Percentiles rank a stretch among this genome's conserved stretches.
These are phyloP conservation scores for human DNA, from an alignment of 2,113 vertebrate genomes.

Conservation along the genomic window DNA sequence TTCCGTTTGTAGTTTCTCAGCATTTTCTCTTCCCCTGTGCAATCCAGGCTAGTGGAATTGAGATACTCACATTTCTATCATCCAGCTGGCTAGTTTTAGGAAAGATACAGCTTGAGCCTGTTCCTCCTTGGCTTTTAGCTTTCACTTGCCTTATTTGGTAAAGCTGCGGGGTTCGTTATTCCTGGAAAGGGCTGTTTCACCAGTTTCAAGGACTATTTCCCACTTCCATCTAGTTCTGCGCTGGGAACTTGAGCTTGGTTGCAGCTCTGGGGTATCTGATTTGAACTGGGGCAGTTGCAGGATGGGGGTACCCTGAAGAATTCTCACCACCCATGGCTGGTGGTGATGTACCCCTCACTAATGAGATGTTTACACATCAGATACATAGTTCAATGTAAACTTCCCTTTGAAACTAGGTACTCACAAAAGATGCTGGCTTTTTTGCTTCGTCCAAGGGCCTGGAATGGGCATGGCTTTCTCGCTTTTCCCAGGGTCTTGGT, in stretches of 20 bases:
- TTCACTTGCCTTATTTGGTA: conserved; percentile 93
- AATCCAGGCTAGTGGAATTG: background rate
- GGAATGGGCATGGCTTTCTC: background rate
- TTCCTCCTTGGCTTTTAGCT: conserved; percentile 67
- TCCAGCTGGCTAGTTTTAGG: conserved; percentile 73
- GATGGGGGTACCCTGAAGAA: background rate
- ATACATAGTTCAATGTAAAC: background rate
- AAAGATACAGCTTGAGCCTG: background rate
- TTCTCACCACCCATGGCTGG: background rate
- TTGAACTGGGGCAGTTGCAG: background rate
- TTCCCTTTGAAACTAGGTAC: background rate
- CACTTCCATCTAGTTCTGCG: conserved; percentile 68
- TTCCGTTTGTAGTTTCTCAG: background rate
- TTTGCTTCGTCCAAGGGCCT: background rate
- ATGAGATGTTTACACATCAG: background rate
- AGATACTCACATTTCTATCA: background rate
- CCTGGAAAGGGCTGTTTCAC: conserved; percentile 80
- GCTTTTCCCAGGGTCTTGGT: background rate
- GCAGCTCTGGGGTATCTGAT: background rate
- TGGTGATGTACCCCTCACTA: background rate
- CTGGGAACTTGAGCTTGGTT: conserved; percentile 33
- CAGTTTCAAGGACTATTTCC: conserved; percentile 60
- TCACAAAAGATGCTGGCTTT: background rate
- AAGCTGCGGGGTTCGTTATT: conserved; percentile 77
- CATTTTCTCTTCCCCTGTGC: conserved; percentile 58